Evolutionary conservation across 2,888 invertebrate genomes (phyloP).

Genomic region (Margaritifera margaritifera): DNA sequence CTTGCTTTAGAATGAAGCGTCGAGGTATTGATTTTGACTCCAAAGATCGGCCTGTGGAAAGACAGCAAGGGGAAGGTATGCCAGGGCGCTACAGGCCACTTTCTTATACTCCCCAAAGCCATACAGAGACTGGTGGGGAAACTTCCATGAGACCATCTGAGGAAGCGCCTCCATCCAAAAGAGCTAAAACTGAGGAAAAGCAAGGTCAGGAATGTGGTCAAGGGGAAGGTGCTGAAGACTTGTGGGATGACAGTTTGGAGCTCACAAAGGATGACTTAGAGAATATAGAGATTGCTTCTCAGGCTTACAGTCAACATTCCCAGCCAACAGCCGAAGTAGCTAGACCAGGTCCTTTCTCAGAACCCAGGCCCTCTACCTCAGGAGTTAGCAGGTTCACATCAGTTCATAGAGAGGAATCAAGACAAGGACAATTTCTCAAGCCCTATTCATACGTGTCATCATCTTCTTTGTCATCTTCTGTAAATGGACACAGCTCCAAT

Average conservation of each 20-base stretch:
- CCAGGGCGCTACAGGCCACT: no score
- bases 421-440: constrained; percentile 1
- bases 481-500: background rate
- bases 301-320: constrained; percentile 15
- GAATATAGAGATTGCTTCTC: constrained; percentile 37
- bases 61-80: no score
- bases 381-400: background rate
- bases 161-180: constrained; percentile 40
- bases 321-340: background rate
- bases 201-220: constrained; percentile 10
- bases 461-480: constrained; percentile 5
- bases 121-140: no score
- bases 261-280: constrained; percentile 47
- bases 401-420: background rate
- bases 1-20: constrained; percentile 8
- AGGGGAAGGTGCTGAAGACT: constrained; percentile 40
- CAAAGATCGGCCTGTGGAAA: no score
- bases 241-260: constrained; percentile 47
- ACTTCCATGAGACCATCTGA: no score
- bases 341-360: background rate
- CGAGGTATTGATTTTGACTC: background rate
- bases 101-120: no score
- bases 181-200: constrained; percentile 40
- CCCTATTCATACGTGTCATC: constrained; percentile 11
- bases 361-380: background rate